phyloP scores from a whole-genome alignment of 53 echinoderm and acorn worm species.

The Arbacia lixula region DNA sequence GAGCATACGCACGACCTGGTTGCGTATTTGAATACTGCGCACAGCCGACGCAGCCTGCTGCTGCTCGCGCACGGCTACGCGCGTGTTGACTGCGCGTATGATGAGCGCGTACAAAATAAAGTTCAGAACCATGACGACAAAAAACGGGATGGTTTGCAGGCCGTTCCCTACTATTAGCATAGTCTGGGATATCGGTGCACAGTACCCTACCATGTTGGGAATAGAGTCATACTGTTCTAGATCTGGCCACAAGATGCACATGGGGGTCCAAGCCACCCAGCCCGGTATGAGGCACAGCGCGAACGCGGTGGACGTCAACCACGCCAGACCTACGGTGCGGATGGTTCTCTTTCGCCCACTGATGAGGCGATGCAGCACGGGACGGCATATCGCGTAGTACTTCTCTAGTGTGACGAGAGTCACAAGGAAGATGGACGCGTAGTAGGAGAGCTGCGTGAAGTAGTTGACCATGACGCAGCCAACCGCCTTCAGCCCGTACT shows the following conservation, averaged over 20 bases:
- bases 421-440: constrained; percentile 74
- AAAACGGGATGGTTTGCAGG: constrained; percentile 79
- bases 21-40: constrained; percentile 69
- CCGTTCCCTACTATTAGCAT: constrained; percentile 53
- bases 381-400: constrained; percentile 81
- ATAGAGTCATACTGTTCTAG: constrained; percentile 35
- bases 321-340: constrained; percentile 45
- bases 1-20: constrained; percentile 88
- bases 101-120: constrained; percentile 70
- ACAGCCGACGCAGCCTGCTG: constrained; percentile 26
- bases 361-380: constrained; percentile 67
- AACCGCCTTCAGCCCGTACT: constrained; percentile 58
- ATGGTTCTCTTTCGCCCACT: constrained; percentile 68
- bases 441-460: constrained; percentile 64
- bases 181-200: constrained; percentile 23
- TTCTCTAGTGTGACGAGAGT: constrained; percentile 84
- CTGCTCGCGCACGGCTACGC: constrained; percentile 54
- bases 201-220: constrained; percentile 58
- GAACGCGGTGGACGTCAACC: constrained; percentile 61
- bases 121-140: constrained; percentile 68
- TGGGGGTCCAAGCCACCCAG: constrained; percentile 45
- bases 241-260: constrained; percentile 75
- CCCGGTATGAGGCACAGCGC: constrained; percentile 67
- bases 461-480: constrained; percentile 68
- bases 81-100: constrained; percentile 52